Percentiles rank a stretch among this genome's conserved stretches.
phyloP scores from a whole-genome alignment of 1,140 invertebrate species.

The Aphidius ervi region DNA sequence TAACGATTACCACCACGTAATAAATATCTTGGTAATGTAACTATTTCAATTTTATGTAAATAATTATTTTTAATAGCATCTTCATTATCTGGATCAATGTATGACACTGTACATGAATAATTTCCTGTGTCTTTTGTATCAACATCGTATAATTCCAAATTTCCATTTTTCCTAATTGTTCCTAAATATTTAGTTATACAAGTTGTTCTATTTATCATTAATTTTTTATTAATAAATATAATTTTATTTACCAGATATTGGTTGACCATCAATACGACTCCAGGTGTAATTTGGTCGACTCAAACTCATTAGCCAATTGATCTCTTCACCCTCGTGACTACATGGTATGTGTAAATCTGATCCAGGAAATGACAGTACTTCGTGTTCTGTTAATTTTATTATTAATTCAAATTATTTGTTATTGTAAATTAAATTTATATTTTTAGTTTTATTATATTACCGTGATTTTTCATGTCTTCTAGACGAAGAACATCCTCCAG shows the following conservation, averaged over 20 bases:
- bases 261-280: conserved; percentile 33
- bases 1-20: conserved; percentile 37
- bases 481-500: conserved; percentile 28
- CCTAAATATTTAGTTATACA: conserved; percentile 21
- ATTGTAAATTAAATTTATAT: not conserved
- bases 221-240: conserved; percentile 9
- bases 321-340: conserved; percentile 34
- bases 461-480: conserved; percentile 4
- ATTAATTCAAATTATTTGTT: not conserved
- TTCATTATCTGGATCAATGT: conserved; percentile 42
- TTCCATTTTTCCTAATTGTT: conserved; percentile 36
- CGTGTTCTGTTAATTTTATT: conserved; percentile 28
- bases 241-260: conserved; percentile 31
- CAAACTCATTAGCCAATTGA: conserved; percentile 36
- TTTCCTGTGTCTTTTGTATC: conserved; percentile 40
- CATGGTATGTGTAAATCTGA: conserved; percentile 39
- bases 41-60: conserved; percentile 35
- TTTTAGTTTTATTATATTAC: conserved; percentile 4
- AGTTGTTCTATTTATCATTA: conserved; percentile 4
- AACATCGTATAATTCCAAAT: conserved; percentile 36
- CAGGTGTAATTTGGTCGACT: conserved; percentile 40
- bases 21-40: conserved; percentile 34
- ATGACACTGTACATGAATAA: conserved; percentile 41
- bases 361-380: conserved; percentile 38
- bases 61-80: conserved; percentile 36